Evolutionary conservation across 2,113 vertebrate genomes (phyloP), one percentile per base, ranked within the genome.

Genomic region (Mola mola): DNA sequence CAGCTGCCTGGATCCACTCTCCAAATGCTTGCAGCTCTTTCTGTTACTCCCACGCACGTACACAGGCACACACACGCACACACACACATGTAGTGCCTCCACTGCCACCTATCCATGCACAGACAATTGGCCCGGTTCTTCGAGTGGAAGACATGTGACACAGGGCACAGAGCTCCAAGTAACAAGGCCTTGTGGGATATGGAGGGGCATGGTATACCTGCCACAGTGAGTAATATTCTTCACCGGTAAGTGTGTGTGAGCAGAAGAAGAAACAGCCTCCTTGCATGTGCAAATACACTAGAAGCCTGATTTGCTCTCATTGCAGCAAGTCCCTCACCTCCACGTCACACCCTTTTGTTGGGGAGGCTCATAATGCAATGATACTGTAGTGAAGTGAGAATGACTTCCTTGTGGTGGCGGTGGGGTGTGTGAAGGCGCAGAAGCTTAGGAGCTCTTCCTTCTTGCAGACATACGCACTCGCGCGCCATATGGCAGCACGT

Each of bases 111-210:
- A 51, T n/a, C n/a, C 15, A 17, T 60, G 63, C 75, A 72, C 81
- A 80, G 67, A 82, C 82, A 79, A 70, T 71, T 67, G 77, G 55
- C 76, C 73, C 51, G 81, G 60, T 81, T 84, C 83, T 69, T 68
- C 8, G 44, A 79, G 79, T 76, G 70, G 79, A 73, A 85, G 75
- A 60, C 69, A 19, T 81, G 83, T 81, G 80, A 81, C 72, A 75
- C 38, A 52, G 78, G 83, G 66, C 75, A 69, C 55, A 31, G 72
- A 68, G 67, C 66, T 43, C 57, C 8, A n/a, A 48, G 67, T 82
- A 88, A 87, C 80, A 79, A 87, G 82, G 71, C 62, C 84, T 80
- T 20, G 47, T 74, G 84, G 80, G 82, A 87, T 46, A 33, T 17
- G 8, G 28, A 59, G 37, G 59, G 62, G 16, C 33, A 44, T 43